Evolutionary conservation across 2,797 vertebrate species (phyloP), one percentile per base, ranked within the genome.

Genomic region (Platalea minor): DNA sequence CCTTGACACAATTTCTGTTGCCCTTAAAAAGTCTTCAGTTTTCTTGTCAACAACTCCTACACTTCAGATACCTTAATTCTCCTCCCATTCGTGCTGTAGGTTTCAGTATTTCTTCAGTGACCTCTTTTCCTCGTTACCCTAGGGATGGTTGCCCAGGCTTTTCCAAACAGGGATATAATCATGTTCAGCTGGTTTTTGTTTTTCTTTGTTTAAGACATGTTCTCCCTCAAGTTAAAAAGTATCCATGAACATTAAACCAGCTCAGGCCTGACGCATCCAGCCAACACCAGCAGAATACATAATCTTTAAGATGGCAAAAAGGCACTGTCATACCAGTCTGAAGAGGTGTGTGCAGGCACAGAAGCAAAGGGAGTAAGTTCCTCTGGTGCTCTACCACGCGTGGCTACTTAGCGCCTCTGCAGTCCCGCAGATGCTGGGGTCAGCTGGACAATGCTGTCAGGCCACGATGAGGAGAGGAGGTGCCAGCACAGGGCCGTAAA

Each of bases 111-210:
- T 86, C 79, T 84, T 72, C 90, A 84, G 85, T 84, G 91, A 91
- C 80, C 69, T 93, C 94, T 88, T 95, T 96, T 84, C 41, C 91
- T 88, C 67, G 69, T 96, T 93, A 91, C 79, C 77, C 92, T 91
- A 93, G 90, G 93, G 88, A 94, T 94, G 73, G 88, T 91, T 97
- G 54, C 90, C 94, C 90, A 81, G 93, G 92, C 61, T 90, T 91
- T 95, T 88, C 80, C 65, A 76, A 95, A 89, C 91, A 95, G 73
- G 74, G 39, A 41, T 81, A 90, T 95, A 97, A 97, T 94, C 57
- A 93, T n/a, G 80, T 96, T 95, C 83, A 94, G 74, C 63, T 93
- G 78, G 2, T 46, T 81, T 80, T 84, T 79, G 35, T 56, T 89
- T 86, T 84, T 50, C 84, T 93, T 93, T 92, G 78, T 89, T 93